Evolutionary conservation across 2,797 vertebrate species (phyloP).

Genomic region (Argyrosomus regius): DNA sequence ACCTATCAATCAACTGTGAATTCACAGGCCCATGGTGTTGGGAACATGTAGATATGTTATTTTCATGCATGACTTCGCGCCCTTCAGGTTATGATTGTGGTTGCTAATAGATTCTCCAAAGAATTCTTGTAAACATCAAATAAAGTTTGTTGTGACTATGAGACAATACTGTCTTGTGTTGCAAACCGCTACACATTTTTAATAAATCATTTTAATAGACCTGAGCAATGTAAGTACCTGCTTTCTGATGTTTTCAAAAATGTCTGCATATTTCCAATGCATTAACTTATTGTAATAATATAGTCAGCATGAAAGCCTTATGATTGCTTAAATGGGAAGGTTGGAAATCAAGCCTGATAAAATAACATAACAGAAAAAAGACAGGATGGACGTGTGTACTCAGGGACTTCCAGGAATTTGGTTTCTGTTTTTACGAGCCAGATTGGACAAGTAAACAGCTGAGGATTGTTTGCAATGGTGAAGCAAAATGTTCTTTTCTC

Average conservation of each 20-base stretch:
- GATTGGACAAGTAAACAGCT: slow-evolving; percentile 15
- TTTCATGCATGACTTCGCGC: slow-evolving; percentile 46
- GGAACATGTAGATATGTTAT: slow-evolving; percentile 52
- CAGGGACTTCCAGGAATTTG: slow-evolving; percentile 2
- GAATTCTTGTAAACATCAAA: slow-evolving; percentile 53
- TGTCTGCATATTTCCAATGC: background rate
- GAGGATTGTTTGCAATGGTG: background rate
- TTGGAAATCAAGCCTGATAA: slow-evolving; percentile 9
- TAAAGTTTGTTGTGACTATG: slow-evolving; percentile 40
- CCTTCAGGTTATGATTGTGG: slow-evolving; percentile 46
- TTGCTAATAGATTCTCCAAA: slow-evolving; percentile 55
- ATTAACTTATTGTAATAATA: slow-evolving; percentile 4
- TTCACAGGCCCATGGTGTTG: slow-evolving; percentile 20
- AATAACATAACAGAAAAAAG: slow-evolving; percentile 4
- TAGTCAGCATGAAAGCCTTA: background rate
- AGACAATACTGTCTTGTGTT: slow-evolving; percentile 17
- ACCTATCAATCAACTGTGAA: background rate
- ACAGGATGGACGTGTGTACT: background rate
- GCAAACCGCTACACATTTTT: slow-evolving; percentile 21
- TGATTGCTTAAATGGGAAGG: background rate
- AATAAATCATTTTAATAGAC: slow-evolving; percentile 33
- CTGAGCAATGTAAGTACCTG: background rate
- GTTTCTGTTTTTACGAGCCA: slow-evolving; percentile 11
- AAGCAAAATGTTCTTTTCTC: slow-evolving; percentile 8
- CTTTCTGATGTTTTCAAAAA: slow-evolving; percentile 29